phyloP scores from a whole-genome alignment of 1,140 invertebrate species.

The Halictus rubicundus region DNA sequence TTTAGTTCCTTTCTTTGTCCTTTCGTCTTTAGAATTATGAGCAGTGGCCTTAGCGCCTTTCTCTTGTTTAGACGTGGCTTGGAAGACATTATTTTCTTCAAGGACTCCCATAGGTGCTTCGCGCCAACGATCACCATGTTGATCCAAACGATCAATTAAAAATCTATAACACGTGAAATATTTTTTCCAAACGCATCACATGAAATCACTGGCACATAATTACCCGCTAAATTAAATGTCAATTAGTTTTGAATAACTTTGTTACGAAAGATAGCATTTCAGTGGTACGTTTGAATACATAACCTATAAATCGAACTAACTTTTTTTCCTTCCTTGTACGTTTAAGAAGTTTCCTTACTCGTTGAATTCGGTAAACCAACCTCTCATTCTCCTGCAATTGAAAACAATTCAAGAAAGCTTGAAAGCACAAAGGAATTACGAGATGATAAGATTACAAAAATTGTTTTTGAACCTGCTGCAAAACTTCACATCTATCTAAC shows the following conservation, averaged over 20 bases:
- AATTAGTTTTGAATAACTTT: neutral
- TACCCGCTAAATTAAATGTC: neutral
- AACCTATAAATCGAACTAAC: conserved; percentile 74
- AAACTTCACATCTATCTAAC: conserved; percentile 77
- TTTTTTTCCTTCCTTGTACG: conserved; percentile 79
- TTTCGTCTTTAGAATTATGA: conserved; percentile 74
- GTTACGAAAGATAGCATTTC: neutral
- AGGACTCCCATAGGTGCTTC: conserved; percentile 79
- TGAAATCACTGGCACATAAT: neutral
- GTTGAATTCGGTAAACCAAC: conserved; percentile 79
- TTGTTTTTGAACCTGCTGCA: conserved; percentile 75
- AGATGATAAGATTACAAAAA: conserved; percentile 15
- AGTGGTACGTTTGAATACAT: conserved; percentile 31
- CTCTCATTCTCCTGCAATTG: conserved; percentile 79
- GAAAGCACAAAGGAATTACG: conserved; percentile 14
- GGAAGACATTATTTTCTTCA: conserved; percentile 78
- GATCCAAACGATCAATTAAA: conserved; percentile 78
- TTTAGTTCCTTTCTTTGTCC: conserved; percentile 77
- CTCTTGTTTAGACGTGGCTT: conserved; percentile 72
- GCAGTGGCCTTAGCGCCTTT: conserved; percentile 69
- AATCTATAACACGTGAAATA: conserved; percentile 68
- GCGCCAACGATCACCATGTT: conserved; percentile 79
- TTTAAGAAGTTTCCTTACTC: conserved; percentile 76
- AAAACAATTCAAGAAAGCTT: conserved; percentile 32
- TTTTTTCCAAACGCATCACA: neutral